Evolutionary conservation across 2,797 vertebrate species (phyloP).

Genomic region (Anniella stebbinsi): DNA sequence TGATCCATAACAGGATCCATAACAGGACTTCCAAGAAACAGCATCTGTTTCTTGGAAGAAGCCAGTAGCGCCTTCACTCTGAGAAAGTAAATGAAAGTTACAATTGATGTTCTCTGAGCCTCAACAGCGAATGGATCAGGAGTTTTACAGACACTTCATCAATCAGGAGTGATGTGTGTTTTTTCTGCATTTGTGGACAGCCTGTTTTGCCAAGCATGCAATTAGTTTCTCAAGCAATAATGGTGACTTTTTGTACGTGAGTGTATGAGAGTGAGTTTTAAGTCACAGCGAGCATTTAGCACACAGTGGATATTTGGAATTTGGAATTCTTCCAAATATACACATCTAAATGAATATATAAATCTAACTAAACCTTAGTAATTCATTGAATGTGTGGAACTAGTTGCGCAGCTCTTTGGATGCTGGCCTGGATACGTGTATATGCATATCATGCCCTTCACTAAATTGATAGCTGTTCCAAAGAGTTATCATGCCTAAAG

Average conservation of each 20-base stretch:
- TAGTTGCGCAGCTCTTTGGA: background rate
- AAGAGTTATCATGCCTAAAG: background rate
- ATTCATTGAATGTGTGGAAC: background rate
- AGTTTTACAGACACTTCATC: constrained; percentile 71
- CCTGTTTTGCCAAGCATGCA: constrained; percentile 81
- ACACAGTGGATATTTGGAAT: constrained; percentile 18
- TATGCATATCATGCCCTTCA: background rate
- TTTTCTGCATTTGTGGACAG: constrained; percentile 82
- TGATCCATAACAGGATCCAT: background rate
- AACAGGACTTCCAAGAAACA: too few species aligned
- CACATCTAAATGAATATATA: too few species aligned
- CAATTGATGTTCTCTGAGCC: constrained; percentile 33
- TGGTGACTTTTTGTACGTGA: constrained; percentile 72
- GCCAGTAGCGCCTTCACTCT: constrained; percentile 1
- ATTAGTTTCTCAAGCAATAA: constrained; percentile 79
- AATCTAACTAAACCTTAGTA: background rate
- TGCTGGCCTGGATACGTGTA: background rate
- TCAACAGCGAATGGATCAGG: constrained; percentile 70
- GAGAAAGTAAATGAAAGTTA: constrained; percentile 35
- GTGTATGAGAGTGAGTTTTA: constrained; percentile 13
- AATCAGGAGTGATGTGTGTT: constrained; percentile 83
- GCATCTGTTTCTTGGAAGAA: constrained; percentile 53
- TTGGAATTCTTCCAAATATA: constrained; percentile 49
- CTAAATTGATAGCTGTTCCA: background rate
- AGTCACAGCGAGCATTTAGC: constrained; percentile 49